Conservation (phyloP, 1,140 invertebrate species). For the Drosophila sp. region DNA sequence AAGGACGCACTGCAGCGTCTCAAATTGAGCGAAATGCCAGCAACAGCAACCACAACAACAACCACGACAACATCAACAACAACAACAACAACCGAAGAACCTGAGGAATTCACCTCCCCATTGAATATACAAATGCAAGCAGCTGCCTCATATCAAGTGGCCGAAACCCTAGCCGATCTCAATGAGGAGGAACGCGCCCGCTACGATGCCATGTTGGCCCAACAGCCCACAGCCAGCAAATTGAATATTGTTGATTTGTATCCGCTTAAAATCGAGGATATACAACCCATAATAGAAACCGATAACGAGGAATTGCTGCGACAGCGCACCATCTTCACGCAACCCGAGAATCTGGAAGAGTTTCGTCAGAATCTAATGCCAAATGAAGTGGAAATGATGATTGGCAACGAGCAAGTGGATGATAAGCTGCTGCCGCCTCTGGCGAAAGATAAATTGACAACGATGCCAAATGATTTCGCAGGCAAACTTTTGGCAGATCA, state of each 20-base stretch:
- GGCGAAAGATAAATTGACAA: conserved; percentile 12
- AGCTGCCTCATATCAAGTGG: conserved; percentile 69
- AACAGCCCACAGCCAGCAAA: conserved; percentile 63
- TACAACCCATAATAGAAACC: conserved; percentile 62
- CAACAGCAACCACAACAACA: conserved; percentile 16
- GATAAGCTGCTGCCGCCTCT: background rate
- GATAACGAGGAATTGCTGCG: conserved; percentile 60
- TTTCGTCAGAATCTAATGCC: conserved; percentile 77
- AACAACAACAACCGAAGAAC: conserved; percentile 21
- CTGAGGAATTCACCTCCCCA: conserved; percentile 24
- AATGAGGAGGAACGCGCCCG: conserved; percentile 62
- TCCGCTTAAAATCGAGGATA: conserved; percentile 76
- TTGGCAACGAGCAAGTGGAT: conserved; percentile 1
- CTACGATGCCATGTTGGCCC: conserved; percentile 61
- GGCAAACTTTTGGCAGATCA: conserved; percentile 74
- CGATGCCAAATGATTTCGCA: conserved; percentile 62
- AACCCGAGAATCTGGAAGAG: conserved; percentile 57
- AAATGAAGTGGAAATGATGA: conserved; percentile 67
- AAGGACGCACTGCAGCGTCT: conserved; percentile 62
- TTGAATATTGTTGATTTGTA: conserved; percentile 78
- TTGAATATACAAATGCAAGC: conserved; percentile 71
- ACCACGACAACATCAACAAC: conserved; percentile 4
- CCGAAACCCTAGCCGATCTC: conserved; percentile 67
- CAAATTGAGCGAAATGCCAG: conserved; percentile 45
- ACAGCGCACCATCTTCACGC: conserved; percentile 57